Percentiles rank a stretch among this genome's conserved stretches.
Evolutionary conservation across 2,888 invertebrate genomes (phyloP).

Genomic region (Agrilus biguttatus): DNA sequence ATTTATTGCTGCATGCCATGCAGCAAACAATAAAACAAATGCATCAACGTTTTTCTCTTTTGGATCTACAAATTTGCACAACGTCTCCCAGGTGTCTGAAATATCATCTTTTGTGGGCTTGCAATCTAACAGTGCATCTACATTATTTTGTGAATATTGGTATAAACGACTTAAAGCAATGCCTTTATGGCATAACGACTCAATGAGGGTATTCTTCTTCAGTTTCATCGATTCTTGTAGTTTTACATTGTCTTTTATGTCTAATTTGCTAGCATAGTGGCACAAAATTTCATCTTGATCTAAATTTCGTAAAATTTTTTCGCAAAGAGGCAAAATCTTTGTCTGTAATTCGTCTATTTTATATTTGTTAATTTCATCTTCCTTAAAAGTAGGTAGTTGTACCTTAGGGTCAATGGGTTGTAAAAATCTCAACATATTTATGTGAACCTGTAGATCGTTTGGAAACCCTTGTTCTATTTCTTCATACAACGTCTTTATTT

Average conservation of each 20-base stretch:
- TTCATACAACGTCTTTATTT: constrained; percentile 43
- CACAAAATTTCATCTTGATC: constrained; percentile 68
- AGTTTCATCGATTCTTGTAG: constrained; percentile 54
- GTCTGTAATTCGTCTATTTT: constrained; percentile 23
- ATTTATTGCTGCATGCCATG: constrained; percentile 69
- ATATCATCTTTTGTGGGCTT: constrained; percentile 33
- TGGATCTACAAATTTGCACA: constrained; percentile 70
- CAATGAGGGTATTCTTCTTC: constrained; percentile 63
- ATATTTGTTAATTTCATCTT: constrained; percentile 7
- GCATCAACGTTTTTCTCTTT: constrained; percentile 51
- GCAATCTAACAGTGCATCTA: constrained; percentile 11
- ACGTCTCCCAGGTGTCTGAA: constrained; percentile 47
- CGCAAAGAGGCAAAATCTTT: constrained; percentile 46
- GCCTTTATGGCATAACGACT: constrained; percentile 65
- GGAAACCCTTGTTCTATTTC: constrained; percentile 58
- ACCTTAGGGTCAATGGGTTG: constrained; percentile 43
- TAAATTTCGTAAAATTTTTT: constrained; percentile 54
- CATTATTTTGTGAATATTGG: constrained; percentile 22
- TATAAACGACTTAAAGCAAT: constrained; percentile 53
- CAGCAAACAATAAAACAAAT: constrained; percentile 52
- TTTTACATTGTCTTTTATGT: constrained; percentile 63
- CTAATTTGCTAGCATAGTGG: constrained; percentile 72
- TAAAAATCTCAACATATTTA: constrained; percentile 64
- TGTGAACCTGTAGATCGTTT: constrained; percentile 60
- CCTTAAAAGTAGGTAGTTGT: constrained; percentile 25